Evolutionary conservation across 23 tunicate genomes (phyloP).

Genomic region (Ciona savignyi): DNA sequence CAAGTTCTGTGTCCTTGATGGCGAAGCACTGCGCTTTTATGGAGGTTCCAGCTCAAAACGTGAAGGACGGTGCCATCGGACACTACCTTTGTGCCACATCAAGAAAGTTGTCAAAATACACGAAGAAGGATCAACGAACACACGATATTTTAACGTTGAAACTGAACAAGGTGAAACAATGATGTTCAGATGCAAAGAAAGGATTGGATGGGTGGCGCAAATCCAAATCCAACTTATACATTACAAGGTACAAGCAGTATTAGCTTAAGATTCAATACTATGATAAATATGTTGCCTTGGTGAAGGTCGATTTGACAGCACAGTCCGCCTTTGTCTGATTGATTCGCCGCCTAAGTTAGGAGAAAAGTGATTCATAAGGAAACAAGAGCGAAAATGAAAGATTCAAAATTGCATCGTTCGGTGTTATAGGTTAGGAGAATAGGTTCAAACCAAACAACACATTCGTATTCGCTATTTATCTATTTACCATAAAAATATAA

Average conservation of each 20-base stretch:
- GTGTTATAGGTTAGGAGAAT: too few relatives aligned
- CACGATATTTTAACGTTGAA: conserved; percentile 23
- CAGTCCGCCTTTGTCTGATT: too few relatives aligned
- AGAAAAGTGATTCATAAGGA: too few relatives aligned
- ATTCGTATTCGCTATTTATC: too few relatives aligned
- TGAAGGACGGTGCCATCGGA: conserved; percentile 12
- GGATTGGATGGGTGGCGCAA: conserved; percentile 34
- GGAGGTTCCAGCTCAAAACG: conserved; percentile 14
- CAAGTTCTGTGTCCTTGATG: conserved; percentile 32
- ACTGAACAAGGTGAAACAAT: conserved; percentile 36
- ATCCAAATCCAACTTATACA: conserved; percentile 66
- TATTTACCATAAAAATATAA: too few relatives aligned
- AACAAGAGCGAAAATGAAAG: too few relatives aligned
- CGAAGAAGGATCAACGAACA: conserved; percentile 7
- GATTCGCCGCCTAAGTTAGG: too few relatives aligned
- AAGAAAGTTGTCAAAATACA: conserved; percentile 5
- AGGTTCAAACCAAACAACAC: too few relatives aligned
- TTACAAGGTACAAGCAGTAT: conserved; percentile 73
- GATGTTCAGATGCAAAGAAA: conserved; percentile 25
- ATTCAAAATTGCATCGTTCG: too few relatives aligned
- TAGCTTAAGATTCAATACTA: too few relatives aligned
- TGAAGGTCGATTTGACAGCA: too few relatives aligned
- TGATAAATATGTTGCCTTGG: too few relatives aligned
- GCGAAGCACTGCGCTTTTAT: conserved; percentile 32
- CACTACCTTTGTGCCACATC: conserved; percentile 46